Evolutionary conservation across 2,888 invertebrate species (phyloP).

Genomic region (Sepioteuthis lessoniana): DNA sequence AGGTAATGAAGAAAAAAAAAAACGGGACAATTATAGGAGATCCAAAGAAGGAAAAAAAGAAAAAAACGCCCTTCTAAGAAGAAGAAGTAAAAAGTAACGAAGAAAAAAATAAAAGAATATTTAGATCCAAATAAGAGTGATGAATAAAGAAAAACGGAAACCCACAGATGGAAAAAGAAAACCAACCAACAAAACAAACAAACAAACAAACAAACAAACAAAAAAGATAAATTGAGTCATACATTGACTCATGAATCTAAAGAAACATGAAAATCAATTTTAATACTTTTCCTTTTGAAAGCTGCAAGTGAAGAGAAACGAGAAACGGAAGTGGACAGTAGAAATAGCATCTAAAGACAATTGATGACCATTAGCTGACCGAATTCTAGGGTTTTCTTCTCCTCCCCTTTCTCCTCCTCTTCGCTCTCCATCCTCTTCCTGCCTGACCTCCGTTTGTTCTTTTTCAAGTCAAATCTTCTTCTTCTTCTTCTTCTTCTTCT

Average conservation of each 20-base stretch:
- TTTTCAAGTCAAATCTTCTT: not conserved
- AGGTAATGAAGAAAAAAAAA: no score
- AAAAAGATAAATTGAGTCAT: not conserved
- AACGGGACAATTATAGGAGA: no score
- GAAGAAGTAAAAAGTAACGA: no score
- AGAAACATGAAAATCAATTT: not conserved
- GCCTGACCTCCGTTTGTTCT: not conserved
- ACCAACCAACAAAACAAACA: no score
- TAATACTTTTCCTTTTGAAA: not conserved
- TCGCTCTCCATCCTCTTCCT: not conserved
- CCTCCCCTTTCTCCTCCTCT: not conserved
- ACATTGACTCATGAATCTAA: not conserved
- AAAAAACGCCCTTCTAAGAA: no score
- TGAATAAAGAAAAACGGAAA: no score
- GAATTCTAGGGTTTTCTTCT: not conserved
- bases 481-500: no score
- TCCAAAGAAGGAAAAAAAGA: no score
- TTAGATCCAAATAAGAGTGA: no score
- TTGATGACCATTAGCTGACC: conserved; percentile 1
- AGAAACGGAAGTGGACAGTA: not conserved
- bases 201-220: not conserved
- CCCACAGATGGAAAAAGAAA: no score
- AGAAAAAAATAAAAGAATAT: no score
- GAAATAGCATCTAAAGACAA: not conserved
- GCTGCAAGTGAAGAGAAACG: not conserved